Evolutionary conservation across 2,113 vertebrate genomes (phyloP).

Genomic region (Lamprologus callipterus): DNA sequence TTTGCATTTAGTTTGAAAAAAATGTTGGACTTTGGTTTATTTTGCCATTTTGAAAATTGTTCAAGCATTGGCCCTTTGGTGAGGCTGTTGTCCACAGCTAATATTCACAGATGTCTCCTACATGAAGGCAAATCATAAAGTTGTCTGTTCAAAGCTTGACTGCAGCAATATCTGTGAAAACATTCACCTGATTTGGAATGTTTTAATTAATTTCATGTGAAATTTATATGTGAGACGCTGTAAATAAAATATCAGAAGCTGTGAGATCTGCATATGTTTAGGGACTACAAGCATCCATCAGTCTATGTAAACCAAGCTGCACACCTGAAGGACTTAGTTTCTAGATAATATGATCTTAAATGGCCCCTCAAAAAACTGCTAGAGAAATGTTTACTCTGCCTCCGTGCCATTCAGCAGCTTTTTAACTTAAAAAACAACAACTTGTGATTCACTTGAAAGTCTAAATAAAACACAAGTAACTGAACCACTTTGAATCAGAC

Average conservation of each 20-base stretch:
- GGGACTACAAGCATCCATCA: neutral
- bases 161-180: neutral
- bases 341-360: neutral
- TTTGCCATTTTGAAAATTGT: neutral
- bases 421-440: neutral
- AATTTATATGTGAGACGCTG: neutral
- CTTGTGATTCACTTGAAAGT: neutral
- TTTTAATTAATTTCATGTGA: neutral
- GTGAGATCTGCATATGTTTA: neutral
- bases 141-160: neutral
- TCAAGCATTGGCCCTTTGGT: neutral
- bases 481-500: neutral
- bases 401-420: rapidly evolving
- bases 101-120: neutral
- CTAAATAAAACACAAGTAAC: neutral
- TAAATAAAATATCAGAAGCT: neutral
- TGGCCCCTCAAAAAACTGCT: neutral
- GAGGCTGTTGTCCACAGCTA: neutral
- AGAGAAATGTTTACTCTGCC: neutral
- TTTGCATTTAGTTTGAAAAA: neutral
- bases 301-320: neutral
- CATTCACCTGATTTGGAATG: neutral
- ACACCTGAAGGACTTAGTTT: neutral
- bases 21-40: neutral
- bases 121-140: neutral